These are phyloP conservation scores for Cladorhizidae sp. DNA, from an alignment of 37 sponge, comb jelly and placozoan species.

Conservation along the genomic window DNA sequence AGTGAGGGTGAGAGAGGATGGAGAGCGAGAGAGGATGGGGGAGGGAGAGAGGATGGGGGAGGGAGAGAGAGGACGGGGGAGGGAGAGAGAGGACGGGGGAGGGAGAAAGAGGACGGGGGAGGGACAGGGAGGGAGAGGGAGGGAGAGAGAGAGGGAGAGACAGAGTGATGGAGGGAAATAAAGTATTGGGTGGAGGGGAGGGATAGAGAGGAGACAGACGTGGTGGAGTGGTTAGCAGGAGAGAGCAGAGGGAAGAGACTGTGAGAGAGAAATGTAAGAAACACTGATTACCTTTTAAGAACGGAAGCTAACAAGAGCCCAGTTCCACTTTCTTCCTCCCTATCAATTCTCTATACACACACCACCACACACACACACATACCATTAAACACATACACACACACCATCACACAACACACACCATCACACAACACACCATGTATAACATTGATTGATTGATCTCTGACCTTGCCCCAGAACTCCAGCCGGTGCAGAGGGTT, in stretches of 20 bases:
- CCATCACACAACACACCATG: neutral
- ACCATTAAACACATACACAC: too few relatives aligned
- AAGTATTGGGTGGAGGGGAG: neutral
- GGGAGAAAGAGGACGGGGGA: conserved; percentile 37
- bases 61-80: neutral
- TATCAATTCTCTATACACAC: neutral
- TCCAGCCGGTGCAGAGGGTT: conserved; percentile 51
- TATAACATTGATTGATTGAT: neutral
- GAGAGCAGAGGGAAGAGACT: neutral
- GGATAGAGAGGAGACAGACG: neutral
- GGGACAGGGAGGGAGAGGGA: neutral
- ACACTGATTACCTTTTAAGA: conserved; percentile 19
- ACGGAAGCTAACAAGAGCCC: conserved; percentile 31
- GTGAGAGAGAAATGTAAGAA: too few relatives aligned
- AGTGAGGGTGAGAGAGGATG: neutral
- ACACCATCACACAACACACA: neutral
- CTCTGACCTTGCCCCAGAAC: conserved; percentile 56
- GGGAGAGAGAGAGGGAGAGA: neutral
- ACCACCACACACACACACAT: neutral
- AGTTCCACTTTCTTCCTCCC: conserved; percentile 26
- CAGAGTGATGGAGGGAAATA: too few relatives aligned
- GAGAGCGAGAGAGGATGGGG: neutral
- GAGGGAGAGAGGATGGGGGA: neutral
- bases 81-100: too few relatives aligned
- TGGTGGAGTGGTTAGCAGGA: neutral